phyloP scores from a whole-genome alignment of 2,888 invertebrate species.

The Athripsodes cinereus region DNA sequence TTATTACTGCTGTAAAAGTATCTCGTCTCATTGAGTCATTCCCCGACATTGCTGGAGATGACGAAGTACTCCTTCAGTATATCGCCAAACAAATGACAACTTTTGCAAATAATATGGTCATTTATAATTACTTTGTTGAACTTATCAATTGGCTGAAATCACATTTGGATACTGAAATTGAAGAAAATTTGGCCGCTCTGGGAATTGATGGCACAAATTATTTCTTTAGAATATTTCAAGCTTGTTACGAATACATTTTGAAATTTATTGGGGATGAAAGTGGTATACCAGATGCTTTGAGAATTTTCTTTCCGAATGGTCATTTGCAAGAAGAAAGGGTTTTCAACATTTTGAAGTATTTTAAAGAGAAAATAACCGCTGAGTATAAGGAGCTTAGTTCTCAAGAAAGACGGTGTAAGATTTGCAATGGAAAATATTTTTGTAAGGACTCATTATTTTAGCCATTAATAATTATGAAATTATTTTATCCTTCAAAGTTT shows the following conservation, averaged over 20 bases:
- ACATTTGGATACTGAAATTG: conserved; percentile 39
- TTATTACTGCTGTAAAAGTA: background rate
- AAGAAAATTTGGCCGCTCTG: conserved; percentile 38
- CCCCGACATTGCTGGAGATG: conserved; percentile 24
- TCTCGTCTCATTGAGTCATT: conserved; percentile 11
- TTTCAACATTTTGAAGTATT: conserved; percentile 35
- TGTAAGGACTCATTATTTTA: conserved; percentile 4
- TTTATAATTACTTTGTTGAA: conserved; percentile 35
- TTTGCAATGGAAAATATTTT: conserved; percentile 30
- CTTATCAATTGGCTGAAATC: conserved; percentile 40
- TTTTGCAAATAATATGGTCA: conserved; percentile 2
- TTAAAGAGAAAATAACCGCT: conserved; percentile 36
- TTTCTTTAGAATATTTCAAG: conserved; percentile 41
- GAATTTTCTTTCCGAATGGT: conserved; percentile 46
- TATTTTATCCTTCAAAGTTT: too few relatives aligned
- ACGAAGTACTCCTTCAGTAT: conserved; percentile 32
- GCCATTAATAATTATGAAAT: too few relatives aligned
- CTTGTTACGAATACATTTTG: conserved; percentile 44
- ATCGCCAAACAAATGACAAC: conserved; percentile 9
- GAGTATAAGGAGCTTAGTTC: conserved; percentile 36
- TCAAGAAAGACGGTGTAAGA: conserved; percentile 36
- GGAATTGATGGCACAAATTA: conserved; percentile 42
- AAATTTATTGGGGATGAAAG: conserved; percentile 37
- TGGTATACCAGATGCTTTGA: conserved; percentile 38
- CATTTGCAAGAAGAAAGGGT: conserved; percentile 39